Evolutionary conservation across 2,888 invertebrate species (phyloP), one percentile per base, ranked within the genome.

Genomic region (Amblyteles armatorius): DNA sequence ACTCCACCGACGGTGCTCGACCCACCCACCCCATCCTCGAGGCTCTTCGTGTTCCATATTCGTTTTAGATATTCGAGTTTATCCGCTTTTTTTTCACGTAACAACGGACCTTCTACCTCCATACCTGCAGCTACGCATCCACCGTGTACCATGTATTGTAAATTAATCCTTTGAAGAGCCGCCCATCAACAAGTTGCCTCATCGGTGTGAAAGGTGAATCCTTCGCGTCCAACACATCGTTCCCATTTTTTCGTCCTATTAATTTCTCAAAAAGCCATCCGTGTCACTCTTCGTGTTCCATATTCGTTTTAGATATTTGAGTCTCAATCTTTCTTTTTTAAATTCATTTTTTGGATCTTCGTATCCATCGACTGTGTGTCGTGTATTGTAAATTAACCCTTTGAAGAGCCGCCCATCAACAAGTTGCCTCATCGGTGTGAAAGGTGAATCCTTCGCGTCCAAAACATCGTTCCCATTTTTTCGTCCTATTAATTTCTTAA

Each of bases 41-140:
- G 33, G 11, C 26, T 48, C 29, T 65, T 16, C n/a, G 73, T 19
- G 29, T 44, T 19, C 55, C 26, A 63, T 63, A 79, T 82, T 63
- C 68, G 73, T 74, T 81, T 84, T 82, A 67, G 65, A 65, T 71
- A 82, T 74, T 84, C 55, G 69, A 73, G 68, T 52, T 40, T 29
- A 26, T 36, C 48, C 19, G n/a, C 7, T 3, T 50, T 44, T 60
- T 19, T 60, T 40, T 16, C 11, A 40, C 19, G 9, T 60, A 33
- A 57, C 36, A 60, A 73, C 50, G 22, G 44, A 22, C 44, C 26
- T 57, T 44, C 16, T 60, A 26, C 3, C 0, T 60, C 3, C 11
- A 6, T 5, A 72, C 7, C 40, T 22, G 16, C 22, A 22, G 9
- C 22, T 29, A 57, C 26, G 4, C 22, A 19, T 55, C 7, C n/a